A percentile compares a stretch with the other conserved stretches of the same genome.
Evolutionary conservation across 2,888 invertebrate species (phyloP).

Genomic region (Hypena proboscidalis): DNA sequence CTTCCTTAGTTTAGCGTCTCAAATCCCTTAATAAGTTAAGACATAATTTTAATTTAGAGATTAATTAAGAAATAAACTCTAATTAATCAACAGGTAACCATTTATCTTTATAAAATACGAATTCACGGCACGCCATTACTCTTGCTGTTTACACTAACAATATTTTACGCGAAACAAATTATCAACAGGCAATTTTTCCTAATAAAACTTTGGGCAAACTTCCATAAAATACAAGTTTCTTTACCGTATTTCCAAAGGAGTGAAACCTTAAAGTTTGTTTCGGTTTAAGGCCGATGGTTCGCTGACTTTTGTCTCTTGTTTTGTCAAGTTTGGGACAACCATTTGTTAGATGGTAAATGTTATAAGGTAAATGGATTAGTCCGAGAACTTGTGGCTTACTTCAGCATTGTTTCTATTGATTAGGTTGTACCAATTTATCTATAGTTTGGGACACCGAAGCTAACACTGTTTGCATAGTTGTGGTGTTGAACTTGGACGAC

Average conservation of each 20-base stretch:
- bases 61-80: constrained; percentile 11
- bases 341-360: constrained; percentile 23
- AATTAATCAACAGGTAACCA: constrained; percentile 35
- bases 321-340: constrained; percentile 32
- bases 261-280: constrained; percentile 40
- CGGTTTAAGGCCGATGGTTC: constrained; percentile 32
- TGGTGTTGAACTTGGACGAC: background rate
- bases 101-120: constrained; percentile 31
- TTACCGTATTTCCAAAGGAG: constrained; percentile 37
- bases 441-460: background rate
- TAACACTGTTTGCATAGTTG: background rate
- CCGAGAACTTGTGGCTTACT: constrained; percentile 13
- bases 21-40: no score
- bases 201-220: constrained; percentile 45
- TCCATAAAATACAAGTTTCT: constrained; percentile 40
- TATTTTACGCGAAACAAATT: constrained; percentile 35
- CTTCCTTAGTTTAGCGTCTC: no score
- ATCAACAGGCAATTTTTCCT: constrained; percentile 41
- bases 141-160: constrained; percentile 24
- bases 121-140: constrained; percentile 21
- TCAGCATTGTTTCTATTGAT: constrained; percentile 11
- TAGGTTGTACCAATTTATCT: constrained; percentile 2
- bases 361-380: constrained; percentile 29
- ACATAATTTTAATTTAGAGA: no score
- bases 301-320: constrained; percentile 38